Evolutionary conservation across 2,797 vertebrate genomes (phyloP), one percentile per base, ranked within the genome.

Genomic region (Coracias cyanogaster): DNA sequence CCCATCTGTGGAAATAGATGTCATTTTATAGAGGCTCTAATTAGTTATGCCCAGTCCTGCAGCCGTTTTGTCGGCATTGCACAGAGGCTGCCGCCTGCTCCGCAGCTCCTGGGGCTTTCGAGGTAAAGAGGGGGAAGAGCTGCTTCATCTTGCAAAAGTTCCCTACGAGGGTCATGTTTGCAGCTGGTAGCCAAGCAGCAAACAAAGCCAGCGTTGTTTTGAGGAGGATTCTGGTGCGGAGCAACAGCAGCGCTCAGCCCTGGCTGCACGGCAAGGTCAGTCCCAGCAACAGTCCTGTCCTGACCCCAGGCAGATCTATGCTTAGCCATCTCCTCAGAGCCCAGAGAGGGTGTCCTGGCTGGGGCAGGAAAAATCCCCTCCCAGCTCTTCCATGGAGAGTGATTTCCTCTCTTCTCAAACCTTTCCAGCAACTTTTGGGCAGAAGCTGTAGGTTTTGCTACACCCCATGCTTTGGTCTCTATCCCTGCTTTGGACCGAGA

Each of bases 1-100:
- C 93, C 95, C 71, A 57, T 92, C 84, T 93, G 91, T 81, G 77
- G 67, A 93, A 83, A 69, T 62, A 91, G 90, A 95, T 95, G 94
- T 95, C 64, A 67, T 93, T 93, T 87, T 64, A 15, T 12, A 58
- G 72, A 69, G 51, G 66, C 62, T 86, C 60, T 88, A 96, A 97
- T 96, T 90, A 93, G 70, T 81, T 88, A 41, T 93, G 88, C 87
- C 92, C 87, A 2, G 2, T 93, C 65, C 93, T 6, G 37, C 60
- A 51, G 89, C 60, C 46, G 1, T 49, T 94, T 24, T 2, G 3
- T 25, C 1, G 2, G 14, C 0, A 1, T 52, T 0, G 2, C 49
- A 19, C 33, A 1, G 46, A 46, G 33, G 51, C 86, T 86, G 73
- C 77, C 71, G 78, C 86, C 57, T 71, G 83, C 89, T 81, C 46